Evolutionary conservation across 2,888 invertebrate species (phyloP).

Genomic region (Embidobia sp.): DNA sequence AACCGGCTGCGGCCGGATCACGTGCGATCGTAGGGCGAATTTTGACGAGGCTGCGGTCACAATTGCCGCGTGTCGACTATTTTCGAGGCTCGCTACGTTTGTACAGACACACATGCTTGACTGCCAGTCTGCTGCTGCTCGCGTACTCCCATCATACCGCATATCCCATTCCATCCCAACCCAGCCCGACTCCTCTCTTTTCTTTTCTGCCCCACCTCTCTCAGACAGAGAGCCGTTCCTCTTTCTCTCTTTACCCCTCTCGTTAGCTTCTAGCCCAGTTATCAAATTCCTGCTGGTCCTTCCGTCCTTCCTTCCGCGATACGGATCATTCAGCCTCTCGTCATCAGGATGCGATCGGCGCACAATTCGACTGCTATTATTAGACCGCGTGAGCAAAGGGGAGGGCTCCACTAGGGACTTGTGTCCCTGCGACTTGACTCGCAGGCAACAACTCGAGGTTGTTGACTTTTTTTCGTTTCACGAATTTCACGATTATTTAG

Average conservation of each 20-base stretch:
- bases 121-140: conserved; percentile 52
- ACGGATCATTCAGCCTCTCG: conserved; percentile 23
- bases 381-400: conserved; percentile 1
- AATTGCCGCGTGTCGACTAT: conserved; percentile 80
- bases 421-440: conserved; percentile 10
- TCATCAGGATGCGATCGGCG: conserved; percentile 21
- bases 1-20: conserved; percentile 12
- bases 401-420: conserved; percentile 14
- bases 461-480: conserved; percentile 52
- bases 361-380: conserved; percentile 31
- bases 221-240: conserved; percentile 3
- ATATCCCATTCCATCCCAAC: conserved; percentile 56
- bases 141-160: conserved; percentile 50
- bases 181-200: conserved; percentile 45
- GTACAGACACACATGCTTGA: conserved; percentile 56
- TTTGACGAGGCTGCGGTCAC: conserved; percentile 63
- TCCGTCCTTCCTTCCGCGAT: conserved; percentile 52
- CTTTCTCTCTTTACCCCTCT: not conserved
- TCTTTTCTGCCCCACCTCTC: conserved; percentile 13
- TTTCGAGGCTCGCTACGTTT: conserved; percentile 73
- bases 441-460: conserved; percentile 34
- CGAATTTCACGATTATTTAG: conserved; percentile 33
- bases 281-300: conserved; percentile 42
- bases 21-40: conserved; percentile 23
- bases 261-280: conserved; percentile 24